Conservation (phyloP, 2,888 invertebrate species). For the Trichogramma dendrolimi region DNA sequence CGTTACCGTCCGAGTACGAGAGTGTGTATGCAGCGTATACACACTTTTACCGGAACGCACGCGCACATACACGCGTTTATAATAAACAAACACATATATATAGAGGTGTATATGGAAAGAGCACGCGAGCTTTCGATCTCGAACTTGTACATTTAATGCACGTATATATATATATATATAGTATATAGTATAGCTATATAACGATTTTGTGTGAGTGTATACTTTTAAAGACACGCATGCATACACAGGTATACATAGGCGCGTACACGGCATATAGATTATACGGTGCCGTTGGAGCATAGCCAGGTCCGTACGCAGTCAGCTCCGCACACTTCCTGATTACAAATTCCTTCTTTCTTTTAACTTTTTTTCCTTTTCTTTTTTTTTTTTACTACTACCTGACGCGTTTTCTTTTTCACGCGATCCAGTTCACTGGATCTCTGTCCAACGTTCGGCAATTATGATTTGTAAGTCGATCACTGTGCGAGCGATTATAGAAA, state of each 20-base stretch:
- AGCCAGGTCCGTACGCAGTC: background rate
- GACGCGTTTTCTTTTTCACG: background rate
- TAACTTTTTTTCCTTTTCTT: constrained; percentile 1
- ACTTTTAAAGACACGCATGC: too few relatives aligned
- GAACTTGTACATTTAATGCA: background rate
- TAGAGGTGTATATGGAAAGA: background rate
- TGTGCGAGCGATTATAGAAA: background rate
- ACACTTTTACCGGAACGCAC: background rate
- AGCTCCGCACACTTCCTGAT: constrained; percentile 19
- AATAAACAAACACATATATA: background rate
- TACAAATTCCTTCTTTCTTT: background rate
- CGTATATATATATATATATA: too few relatives aligned
- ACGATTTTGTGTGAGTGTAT: too few relatives aligned
- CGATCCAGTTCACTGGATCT: constrained; percentile 19
- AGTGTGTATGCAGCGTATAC: too few relatives aligned
- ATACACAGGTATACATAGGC: too few relatives aligned
- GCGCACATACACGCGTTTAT: background rate
- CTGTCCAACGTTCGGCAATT: constrained; percentile 10
- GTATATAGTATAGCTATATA: too few relatives aligned
- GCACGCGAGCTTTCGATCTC: constrained; percentile 9
- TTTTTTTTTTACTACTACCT: background rate
- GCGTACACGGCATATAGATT: too few relatives aligned
- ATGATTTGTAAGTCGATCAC: constrained; percentile 6
- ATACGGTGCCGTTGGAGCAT: too few relatives aligned
- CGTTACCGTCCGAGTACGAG: too few relatives aligned